Evolutionary conservation across 2,888 invertebrate species (phyloP), one percentile per base, ranked within the genome.

Genomic region (Andrena minutula): DNA sequence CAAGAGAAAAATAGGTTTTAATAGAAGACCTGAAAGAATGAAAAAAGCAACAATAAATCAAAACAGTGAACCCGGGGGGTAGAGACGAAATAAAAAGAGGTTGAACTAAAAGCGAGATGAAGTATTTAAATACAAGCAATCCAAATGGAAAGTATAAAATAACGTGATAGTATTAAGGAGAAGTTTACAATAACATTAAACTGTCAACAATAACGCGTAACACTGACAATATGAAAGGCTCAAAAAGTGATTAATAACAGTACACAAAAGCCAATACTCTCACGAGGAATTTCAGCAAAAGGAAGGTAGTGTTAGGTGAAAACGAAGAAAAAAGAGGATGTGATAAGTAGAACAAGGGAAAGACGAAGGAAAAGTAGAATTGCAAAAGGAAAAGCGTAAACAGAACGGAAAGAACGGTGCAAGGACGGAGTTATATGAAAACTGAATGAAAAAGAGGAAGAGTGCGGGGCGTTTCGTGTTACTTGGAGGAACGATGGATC

Each of bases 401-500:
- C 66, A 68, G 66, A 61, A 78, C 47, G 65, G 71, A 71, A 72
- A 63, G 56, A 7, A 10, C 10, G 7, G 56, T 2, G n/a, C 23
- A 65, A 60, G 16, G 73, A 35, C 10, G 6, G 10, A 0, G 4
- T 6, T 41, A 20, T 6, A n/a, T 30, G 28, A 41, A 68, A 63
- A 26, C 51, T 49, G 30, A 16, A 32, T 1, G 20, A 71, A 49
- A 64, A 49, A 49, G 35, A 49, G 35, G 35, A 41, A 32, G 23
- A 73, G 51, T 26, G 8, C 10, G n/a, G 63, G 56, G 28, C 23
- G 28, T 74, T 70, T 26, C 70, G 56, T 51, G 51, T 63, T 64
- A 56, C 35, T 30, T 49, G 2, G 30, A 63, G 26, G 69, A 71
- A 73, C 73, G 66, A 76, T 75, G 69, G 60, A 81, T 81, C 68